These are phyloP conservation scores for Ectemnius lituratus DNA, from an alignment of 2,888 invertebrate genomes.

Conservation along the genomic window DNA sequence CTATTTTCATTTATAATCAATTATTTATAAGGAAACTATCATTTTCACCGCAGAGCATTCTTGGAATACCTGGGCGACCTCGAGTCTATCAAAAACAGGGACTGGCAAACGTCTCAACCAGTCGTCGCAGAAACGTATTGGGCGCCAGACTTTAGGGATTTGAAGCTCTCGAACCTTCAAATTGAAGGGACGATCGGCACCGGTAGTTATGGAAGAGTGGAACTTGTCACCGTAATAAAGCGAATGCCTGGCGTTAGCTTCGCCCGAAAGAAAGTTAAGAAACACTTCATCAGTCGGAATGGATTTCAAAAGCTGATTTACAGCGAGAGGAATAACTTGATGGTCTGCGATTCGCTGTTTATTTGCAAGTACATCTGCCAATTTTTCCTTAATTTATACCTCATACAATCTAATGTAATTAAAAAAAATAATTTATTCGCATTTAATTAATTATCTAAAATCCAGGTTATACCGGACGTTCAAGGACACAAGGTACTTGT, in stretches of 20 bases:
- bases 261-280: constrained; percentile 84
- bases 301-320: constrained; percentile 83
- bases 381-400: constrained; percentile 16
- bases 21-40: background rate
- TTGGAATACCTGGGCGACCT: constrained; percentile 89
- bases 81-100: constrained; percentile 81
- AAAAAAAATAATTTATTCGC: constrained; percentile 1
- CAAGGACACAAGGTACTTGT: constrained; percentile 93
- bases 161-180: constrained; percentile 87
- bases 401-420: background rate
- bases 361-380: constrained; percentile 81
- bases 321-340: constrained; percentile 83
- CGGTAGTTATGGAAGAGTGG: constrained; percentile 95
- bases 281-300: constrained; percentile 81
- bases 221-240: constrained; percentile 78
- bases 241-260: constrained; percentile 76
- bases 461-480: constrained; percentile 91
- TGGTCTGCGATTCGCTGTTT: constrained; percentile 84
- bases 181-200: constrained; percentile 91
- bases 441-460: background rate
- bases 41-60: constrained; percentile 81
- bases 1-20: too few species aligned
- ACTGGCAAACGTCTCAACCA: constrained; percentile 50
- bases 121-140: constrained; percentile 14
- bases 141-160: constrained; percentile 80